Evolutionary conservation across 35 echinoderm and acorn worm genomes (phyloP).

Genomic region (Ptychodera flava): DNA sequence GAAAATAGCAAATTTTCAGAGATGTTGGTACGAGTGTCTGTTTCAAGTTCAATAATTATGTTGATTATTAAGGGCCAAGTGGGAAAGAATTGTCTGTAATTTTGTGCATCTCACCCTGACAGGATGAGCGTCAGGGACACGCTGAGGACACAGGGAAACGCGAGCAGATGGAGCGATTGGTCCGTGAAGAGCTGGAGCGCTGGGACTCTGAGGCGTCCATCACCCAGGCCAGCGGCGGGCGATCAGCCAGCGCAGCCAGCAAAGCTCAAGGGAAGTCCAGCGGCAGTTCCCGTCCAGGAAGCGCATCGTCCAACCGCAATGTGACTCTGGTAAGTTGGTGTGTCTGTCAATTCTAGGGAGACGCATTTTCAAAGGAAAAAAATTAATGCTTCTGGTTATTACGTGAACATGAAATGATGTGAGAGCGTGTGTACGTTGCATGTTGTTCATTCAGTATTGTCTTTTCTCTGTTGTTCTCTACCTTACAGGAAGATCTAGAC

Average conservation of each 20-base stretch:
- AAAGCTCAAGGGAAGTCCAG: slow-evolving; percentile 42
- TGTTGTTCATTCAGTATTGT: neutral
- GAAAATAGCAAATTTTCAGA: too few relatives aligned
- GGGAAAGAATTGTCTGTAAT: too few relatives aligned
- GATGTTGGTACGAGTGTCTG: too few relatives aligned
- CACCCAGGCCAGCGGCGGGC: slow-evolving; percentile 32
- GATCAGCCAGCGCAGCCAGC: slow-evolving; percentile 46
- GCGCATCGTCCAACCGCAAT: slow-evolving; percentile 22
- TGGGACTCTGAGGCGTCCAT: slow-evolving; percentile 94
- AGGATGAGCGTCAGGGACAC: slow-evolving; percentile 37
- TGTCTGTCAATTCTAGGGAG: neutral
- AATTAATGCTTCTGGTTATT: neutral
- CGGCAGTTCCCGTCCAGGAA: slow-evolving; percentile 58
- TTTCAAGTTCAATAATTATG: too few relatives aligned
- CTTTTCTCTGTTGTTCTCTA: neutral
- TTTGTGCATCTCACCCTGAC: too few relatives aligned
- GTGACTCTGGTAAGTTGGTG: neutral
- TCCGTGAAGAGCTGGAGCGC: slow-evolving; percentile 93
- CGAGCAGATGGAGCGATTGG: slow-evolving; percentile 87
- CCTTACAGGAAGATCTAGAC: neutral
- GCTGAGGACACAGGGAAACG: slow-evolving; percentile 52
- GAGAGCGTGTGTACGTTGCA: neutral
- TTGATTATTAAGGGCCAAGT: too few relatives aligned
- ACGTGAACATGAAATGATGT: neutral
- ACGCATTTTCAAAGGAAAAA: neutral